Conservation (phyloP, 2,797 vertebrate genomes). For the Eupleurogrammus muticus region DNA sequence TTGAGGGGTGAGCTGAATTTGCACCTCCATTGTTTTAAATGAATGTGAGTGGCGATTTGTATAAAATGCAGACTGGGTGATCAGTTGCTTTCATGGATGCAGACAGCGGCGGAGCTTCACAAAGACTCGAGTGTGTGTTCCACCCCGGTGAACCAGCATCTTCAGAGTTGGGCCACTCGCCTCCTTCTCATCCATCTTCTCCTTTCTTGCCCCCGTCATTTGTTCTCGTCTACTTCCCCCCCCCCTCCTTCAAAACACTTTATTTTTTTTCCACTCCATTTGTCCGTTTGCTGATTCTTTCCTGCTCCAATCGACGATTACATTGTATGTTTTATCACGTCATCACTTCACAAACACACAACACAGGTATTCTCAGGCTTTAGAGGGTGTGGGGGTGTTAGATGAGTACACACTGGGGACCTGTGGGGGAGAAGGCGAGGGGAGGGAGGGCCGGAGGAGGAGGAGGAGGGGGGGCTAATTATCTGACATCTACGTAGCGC, state of each 20-base stretch:
- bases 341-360: slow-evolving; percentile 47
- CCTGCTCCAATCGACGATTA: not conserved
- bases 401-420: slow-evolving; percentile 70
- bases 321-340: not conserved
- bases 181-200: slow-evolving; percentile 19
- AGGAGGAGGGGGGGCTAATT: slow-evolving; percentile 71
- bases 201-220: not conserved
- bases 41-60: slow-evolving; percentile 64
- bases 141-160: slow-evolving; percentile 52
- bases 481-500: slow-evolving; percentile 83
- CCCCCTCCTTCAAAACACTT: too few relatives aligned
- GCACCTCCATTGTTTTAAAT: slow-evolving; percentile 68
- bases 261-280: not conserved
- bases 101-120: slow-evolving; percentile 57
- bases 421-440: slow-evolving; percentile 40
- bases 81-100: slow-evolving; percentile 64
- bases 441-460: slow-evolving; percentile 23
- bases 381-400: slow-evolving; percentile 54
- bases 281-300: not conserved
- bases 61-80: slow-evolving; percentile 75
- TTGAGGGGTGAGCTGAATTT: slow-evolving; percentile 59
- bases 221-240: not conserved
- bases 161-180: slow-evolving; percentile 24
- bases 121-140: slow-evolving; percentile 70
- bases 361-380: slow-evolving; percentile 76